Conservation (phyloP, 1,140 invertebrate genomes). For the Aphidius ervi region DNA sequence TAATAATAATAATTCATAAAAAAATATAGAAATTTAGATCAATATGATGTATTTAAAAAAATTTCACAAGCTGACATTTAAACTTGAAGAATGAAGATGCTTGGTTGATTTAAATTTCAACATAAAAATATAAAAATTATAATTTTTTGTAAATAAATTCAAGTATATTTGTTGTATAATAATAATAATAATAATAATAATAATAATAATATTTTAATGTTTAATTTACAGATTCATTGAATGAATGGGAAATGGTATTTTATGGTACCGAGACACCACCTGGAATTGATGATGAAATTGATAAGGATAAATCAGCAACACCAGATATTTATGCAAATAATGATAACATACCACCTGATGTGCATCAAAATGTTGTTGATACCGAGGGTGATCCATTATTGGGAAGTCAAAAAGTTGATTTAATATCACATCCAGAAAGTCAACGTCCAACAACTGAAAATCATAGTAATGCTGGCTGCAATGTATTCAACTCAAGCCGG, state of each 20-base stretch:
- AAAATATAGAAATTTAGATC: no score
- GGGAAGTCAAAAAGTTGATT: slow-evolving; percentile 43
- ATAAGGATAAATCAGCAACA: slow-evolving; percentile 36
- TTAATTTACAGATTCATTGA: slow-evolving; percentile 49
- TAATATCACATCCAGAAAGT: slow-evolving; percentile 43
- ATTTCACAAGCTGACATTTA: no score
- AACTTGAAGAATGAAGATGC: no score
- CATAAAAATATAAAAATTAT: no score
- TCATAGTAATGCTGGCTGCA: slow-evolving; percentile 38
- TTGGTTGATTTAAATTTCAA: no score
- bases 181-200: no score
- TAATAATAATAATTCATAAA: no score
- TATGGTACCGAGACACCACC: slow-evolving; percentile 57
- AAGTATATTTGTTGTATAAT: no score
- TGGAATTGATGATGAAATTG: slow-evolving; percentile 45
- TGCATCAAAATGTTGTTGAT: slow-evolving; percentile 37
- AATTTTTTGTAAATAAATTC: no score
- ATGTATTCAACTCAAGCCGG: slow-evolving; percentile 31
- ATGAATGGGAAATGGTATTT: slow-evolving; percentile 57
- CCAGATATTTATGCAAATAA: slow-evolving; percentile 18
- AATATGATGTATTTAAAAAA: no score
- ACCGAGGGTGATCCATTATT: slow-evolving; percentile 39
- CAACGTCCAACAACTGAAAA: slow-evolving; percentile 45
- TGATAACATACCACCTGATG: slow-evolving; percentile 27
- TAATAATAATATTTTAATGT: no score